Percentiles rank a stretch among this genome's conserved stretches.
phyloP scores from a whole-genome alignment of 2,113 vertebrate genomes.

The Peromyscus californicus region DNA sequence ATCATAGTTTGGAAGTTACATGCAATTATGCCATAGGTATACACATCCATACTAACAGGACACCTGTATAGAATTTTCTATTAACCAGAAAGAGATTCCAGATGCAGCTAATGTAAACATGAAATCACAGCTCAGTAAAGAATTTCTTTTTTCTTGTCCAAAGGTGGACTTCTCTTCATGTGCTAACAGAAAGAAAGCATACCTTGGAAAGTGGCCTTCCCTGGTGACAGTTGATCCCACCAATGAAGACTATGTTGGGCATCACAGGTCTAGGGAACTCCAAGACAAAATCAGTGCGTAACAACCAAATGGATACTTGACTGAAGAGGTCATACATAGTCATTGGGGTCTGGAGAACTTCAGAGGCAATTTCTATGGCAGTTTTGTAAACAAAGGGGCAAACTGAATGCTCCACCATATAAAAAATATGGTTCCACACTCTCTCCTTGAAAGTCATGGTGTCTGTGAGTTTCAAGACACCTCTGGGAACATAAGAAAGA shows the following conservation, averaged over 20 bases:
- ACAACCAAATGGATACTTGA: slow-evolving; percentile 53
- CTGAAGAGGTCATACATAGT: slow-evolving; percentile 84
- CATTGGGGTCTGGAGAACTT: slow-evolving; percentile 66
- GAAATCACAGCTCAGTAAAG: not conserved
- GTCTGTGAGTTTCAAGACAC: slow-evolving; percentile 40
- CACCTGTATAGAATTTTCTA: not conserved
- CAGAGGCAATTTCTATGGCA: slow-evolving; percentile 51
- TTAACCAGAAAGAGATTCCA: not conserved
- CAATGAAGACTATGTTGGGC: slow-evolving; percentile 90
- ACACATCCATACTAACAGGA: not conserved
- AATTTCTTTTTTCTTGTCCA: not conserved
- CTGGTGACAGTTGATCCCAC: slow-evolving; percentile 83
- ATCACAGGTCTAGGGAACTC: slow-evolving; percentile 89
- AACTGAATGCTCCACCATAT: not conserved
- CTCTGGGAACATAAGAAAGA: slow-evolving; percentile 68
- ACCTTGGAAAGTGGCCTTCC: slow-evolving; percentile 75
- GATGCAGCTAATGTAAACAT: not conserved
- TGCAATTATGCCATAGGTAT: not conserved
- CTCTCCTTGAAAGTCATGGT: slow-evolving; percentile 67
- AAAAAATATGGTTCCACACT: not conserved
- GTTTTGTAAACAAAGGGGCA: not conserved
- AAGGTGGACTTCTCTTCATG: not conserved
- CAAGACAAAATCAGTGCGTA: slow-evolving; percentile 76
- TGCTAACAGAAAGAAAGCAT: not conserved
- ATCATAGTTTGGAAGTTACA: not conserved